Percentiles rank a stretch among this genome's conserved stretches.
Conservation (phyloP, 2,888 invertebrate genomes). For the Scaptomyza tumidula region DNA sequence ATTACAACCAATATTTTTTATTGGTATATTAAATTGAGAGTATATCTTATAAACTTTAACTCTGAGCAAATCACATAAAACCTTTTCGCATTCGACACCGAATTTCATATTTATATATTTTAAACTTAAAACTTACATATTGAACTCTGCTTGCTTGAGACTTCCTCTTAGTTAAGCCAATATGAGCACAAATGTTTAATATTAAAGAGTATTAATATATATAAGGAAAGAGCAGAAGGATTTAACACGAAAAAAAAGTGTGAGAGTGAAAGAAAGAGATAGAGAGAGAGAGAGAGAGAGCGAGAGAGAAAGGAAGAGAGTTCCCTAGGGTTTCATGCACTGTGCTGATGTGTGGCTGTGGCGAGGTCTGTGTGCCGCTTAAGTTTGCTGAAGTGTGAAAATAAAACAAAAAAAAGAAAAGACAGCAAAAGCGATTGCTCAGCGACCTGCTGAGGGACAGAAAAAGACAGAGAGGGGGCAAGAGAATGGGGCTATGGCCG, state of each 20-base stretch:
- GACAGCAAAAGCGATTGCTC: slow-evolving; percentile 1
- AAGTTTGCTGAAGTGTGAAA: slow-evolving; percentile 62
- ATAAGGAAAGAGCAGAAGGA: background rate
- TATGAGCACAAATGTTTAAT: background rate
- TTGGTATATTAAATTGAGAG: too few relatives aligned
- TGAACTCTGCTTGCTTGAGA: background rate
- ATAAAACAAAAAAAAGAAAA: slow-evolving; percentile 17
- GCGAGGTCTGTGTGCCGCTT: slow-evolving; percentile 26
- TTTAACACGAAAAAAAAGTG: too few relatives aligned
- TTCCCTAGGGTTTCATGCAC: slow-evolving; percentile 18
- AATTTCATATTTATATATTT: background rate
- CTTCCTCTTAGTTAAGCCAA: background rate
- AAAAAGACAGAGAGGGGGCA: background rate
- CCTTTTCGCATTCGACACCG: too few relatives aligned
- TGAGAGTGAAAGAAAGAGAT: too few relatives aligned
- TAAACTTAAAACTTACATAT: background rate
- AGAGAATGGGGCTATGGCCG: slow-evolving; percentile 10
- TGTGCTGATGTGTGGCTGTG: slow-evolving; percentile 20
- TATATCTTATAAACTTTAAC: too few relatives aligned
- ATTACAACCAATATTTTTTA: too few relatives aligned
- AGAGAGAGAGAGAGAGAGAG: too few relatives aligned
- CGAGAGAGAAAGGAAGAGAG: background rate
- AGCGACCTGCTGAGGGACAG: slow-evolving; percentile 9
- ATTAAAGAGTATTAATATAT: slow-evolving; percentile 41
- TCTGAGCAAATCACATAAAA: too few relatives aligned